phyloP scores from a whole-genome alignment of 2,797 vertebrate genomes.

The Tolypeutes matacus region DNA sequence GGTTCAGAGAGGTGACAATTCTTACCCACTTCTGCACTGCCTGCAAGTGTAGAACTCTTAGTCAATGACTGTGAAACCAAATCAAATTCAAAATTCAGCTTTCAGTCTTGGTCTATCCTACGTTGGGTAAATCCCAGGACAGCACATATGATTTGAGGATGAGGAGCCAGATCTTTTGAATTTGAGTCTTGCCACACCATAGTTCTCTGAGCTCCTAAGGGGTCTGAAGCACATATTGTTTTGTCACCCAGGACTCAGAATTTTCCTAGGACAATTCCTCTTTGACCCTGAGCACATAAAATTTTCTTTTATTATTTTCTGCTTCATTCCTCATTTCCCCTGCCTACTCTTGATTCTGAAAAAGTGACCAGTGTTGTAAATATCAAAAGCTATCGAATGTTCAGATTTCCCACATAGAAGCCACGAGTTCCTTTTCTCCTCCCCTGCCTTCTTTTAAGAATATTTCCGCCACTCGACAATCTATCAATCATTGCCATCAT shows the following conservation, averaged over 20 bases:
- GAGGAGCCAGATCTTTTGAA: neutral
- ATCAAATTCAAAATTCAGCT: conserved; percentile 6
- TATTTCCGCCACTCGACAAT: neutral
- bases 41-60: neutral
- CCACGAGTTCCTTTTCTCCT: neutral
- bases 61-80: neutral
- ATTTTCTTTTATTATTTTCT: conserved; percentile 69
- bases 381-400: conserved; percentile 8
- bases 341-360: conserved; percentile 55
- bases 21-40: neutral
- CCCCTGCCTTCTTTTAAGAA: neutral
- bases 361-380: conserved; percentile 2
- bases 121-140: neutral
- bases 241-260: neutral
- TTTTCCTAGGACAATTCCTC: conserved; percentile 59
- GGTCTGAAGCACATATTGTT: neutral
- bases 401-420: neutral
- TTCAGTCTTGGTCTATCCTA: neutral
- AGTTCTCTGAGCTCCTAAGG: neutral
- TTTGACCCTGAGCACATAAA: conserved; percentile 47
- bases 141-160: neutral
- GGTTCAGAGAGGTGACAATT: neutral
- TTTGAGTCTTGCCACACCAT: neutral
- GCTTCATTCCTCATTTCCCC: conserved; percentile 51
- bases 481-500: neutral